These are phyloP conservation scores for Cataglyphis albicans DNA, from an alignment of 2,888 invertebrate genomes.

Conservation along the genomic window DNA sequence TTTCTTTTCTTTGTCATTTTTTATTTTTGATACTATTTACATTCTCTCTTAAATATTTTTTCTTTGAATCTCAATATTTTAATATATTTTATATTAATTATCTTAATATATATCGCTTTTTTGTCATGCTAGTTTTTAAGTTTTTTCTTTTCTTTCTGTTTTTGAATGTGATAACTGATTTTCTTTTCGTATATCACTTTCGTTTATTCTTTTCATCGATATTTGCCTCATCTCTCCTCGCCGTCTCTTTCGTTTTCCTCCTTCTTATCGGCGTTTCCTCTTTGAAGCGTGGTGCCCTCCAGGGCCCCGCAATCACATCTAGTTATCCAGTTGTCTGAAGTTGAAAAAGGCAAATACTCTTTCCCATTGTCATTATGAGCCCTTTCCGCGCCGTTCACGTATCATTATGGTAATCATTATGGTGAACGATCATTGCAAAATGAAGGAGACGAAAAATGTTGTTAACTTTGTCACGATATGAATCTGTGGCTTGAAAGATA, in stretches of 20 bases:
- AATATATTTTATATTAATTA: too few relatives aligned
- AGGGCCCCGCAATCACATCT: slow-evolving; percentile 60
- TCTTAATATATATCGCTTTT: not conserved
- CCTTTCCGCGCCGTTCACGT: slow-evolving; percentile 29
- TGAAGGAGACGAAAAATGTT: slow-evolving; percentile 72
- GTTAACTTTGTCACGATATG: slow-evolving; percentile 73
- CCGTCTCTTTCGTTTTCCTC: not conserved
- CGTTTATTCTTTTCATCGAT: not conserved
- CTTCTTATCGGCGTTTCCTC: slow-evolving; percentile 40
- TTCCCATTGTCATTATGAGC: slow-evolving; percentile 49
- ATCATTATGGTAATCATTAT: slow-evolving; percentile 32
- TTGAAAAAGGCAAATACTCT: slow-evolving; percentile 29
- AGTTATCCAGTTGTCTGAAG: slow-evolving; percentile 57
- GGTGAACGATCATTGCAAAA: slow-evolving; percentile 64
- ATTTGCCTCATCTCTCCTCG: not conserved
- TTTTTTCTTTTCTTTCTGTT: not conserved
- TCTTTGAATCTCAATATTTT: not conserved
- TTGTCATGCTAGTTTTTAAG: not conserved
- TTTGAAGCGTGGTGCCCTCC: slow-evolving; percentile 41
- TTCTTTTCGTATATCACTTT: not conserved
- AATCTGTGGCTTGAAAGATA: slow-evolving; percentile 28
- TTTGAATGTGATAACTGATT: not conserved
- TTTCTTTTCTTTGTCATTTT: not conserved
- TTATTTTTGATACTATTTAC: not conserved
- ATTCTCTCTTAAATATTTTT: not conserved